phyloP scores from a whole-genome alignment of 2,888 invertebrate species.

The Caenorhabditis sp. region DNA sequence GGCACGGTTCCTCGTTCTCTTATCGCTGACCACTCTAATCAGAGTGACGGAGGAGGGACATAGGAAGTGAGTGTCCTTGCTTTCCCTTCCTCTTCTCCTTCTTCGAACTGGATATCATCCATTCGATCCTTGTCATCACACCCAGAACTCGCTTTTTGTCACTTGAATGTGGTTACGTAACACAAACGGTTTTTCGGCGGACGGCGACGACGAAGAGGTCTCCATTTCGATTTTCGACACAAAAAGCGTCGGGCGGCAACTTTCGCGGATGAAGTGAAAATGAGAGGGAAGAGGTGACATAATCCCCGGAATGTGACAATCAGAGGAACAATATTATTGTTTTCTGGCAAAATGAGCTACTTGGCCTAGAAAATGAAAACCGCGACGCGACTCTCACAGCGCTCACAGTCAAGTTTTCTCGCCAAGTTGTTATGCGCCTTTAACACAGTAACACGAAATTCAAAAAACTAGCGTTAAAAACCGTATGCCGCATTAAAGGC shows the following conservation, averaged over 20 bases:
- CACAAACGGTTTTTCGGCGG: conserved; percentile 29
- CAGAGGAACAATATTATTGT: neutral
- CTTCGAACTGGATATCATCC: conserved; percentile 34
- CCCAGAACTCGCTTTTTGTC: conserved; percentile 47
- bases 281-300: conserved; percentile 14
- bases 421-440: too few species aligned
- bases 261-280: conserved; percentile 25
- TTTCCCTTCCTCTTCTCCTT: conserved; percentile 2
- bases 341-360: too few species aligned
- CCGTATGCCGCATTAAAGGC: too few species aligned
- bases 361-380: too few species aligned
- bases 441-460: too few species aligned
- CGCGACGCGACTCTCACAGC: too few species aligned
- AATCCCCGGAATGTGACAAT: conserved; percentile 5
- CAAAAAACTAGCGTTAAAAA: too few species aligned
- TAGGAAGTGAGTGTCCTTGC: conserved; percentile 38
- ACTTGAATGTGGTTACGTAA: conserved; percentile 52
- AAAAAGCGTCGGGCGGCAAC: conserved; percentile 27
- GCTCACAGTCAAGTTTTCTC: too few species aligned
- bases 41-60: conserved; percentile 9
- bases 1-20: conserved; percentile 32
- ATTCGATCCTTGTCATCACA: conserved; percentile 26
- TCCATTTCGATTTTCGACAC: conserved; percentile 31
- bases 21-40: conserved; percentile 21
- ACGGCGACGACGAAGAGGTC: too few species aligned